A percentile compares a stretch with the other conserved stretches of the same genome.
phyloP scores from a whole-genome alignment of 2,113 vertebrate species.

The Todiramphus saurophagus region DNA sequence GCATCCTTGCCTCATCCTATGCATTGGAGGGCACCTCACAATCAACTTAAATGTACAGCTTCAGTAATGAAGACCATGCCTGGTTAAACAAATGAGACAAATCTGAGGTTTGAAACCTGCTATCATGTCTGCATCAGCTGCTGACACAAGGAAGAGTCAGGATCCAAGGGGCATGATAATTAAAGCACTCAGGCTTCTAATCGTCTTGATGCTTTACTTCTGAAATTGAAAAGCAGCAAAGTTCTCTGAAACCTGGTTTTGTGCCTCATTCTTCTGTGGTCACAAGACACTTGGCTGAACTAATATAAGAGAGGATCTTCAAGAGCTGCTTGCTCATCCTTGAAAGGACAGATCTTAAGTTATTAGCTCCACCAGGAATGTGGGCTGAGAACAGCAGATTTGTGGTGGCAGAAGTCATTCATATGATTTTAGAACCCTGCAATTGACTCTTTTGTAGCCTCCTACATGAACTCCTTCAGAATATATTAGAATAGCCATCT shows the following conservation, averaged over 20 bases:
- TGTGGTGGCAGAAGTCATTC: background rate
- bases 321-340: background rate
- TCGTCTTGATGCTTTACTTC: background rate
- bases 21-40: background rate
- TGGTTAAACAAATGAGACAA: slow-evolving; percentile 44
- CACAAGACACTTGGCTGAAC: background rate
- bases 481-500: background rate
- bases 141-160: background rate
- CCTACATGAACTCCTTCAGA: background rate
- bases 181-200: background rate
- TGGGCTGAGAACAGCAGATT: background rate
- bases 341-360: background rate
- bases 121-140: background rate
- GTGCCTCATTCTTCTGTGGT: background rate
- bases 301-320: background rate
- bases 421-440: background rate
- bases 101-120: background rate
- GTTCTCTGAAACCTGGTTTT: background rate
- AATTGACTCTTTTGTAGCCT: background rate
- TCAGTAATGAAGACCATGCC: slow-evolving; percentile 22
- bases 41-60: slow-evolving; percentile 28
- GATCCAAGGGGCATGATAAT: background rate
- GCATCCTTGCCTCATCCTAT: background rate
- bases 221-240: background rate
- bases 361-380: background rate